Evolutionary conservation across 2,888 invertebrate genomes (phyloP), one percentile per base, ranked within the genome.

Genomic region (Bombyx huttoni): DNA sequence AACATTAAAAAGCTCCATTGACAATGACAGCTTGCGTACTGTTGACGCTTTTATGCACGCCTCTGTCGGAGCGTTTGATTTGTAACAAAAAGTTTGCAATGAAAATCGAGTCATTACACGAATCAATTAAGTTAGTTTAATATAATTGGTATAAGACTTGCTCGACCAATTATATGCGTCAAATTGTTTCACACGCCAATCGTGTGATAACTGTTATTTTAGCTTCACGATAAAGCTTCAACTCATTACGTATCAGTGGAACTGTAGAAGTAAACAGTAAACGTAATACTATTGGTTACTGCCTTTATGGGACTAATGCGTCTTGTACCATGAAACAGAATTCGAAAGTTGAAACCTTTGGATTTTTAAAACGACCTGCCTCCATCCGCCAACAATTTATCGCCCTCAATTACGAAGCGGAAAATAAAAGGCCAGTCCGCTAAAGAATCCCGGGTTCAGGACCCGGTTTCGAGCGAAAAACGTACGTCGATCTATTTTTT

Each of bases 391-490:
- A 78, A 81, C 75, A 78, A 87, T 82, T 82, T 85, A 87, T 81
- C 74, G 73, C 76, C 79, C 75, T 73, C 85, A 84, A 84, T 85
- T 85, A 86, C 81, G 79, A 81, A 79, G 72, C 79, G 76, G 75
- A 81, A 86, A 61, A n/a, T 49, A 53, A 81, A 85, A 86, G 81
- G 69, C 63, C 61, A 73, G 66, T 66, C 64, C 68, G 58, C 60
- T 64, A 55, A 61, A 76, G 84, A 81, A 87, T 86, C 81, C 73
- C 75, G 75, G 76, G 75, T 74, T 80, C 73, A 72, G 74, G 78
- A 75, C 74, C 75, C 68, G 62, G 63, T 64, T 64, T 70, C 67
- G 75, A 77, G 72, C 78, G 81, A 85, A 86, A 86, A 84, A 84
- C 74, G 69, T 73, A 68, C 60, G 62, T 53, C 68, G 71, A 68